Conservation (phyloP, 2,113 vertebrate species). For the Telmatochromis bifrenatus region DNA sequence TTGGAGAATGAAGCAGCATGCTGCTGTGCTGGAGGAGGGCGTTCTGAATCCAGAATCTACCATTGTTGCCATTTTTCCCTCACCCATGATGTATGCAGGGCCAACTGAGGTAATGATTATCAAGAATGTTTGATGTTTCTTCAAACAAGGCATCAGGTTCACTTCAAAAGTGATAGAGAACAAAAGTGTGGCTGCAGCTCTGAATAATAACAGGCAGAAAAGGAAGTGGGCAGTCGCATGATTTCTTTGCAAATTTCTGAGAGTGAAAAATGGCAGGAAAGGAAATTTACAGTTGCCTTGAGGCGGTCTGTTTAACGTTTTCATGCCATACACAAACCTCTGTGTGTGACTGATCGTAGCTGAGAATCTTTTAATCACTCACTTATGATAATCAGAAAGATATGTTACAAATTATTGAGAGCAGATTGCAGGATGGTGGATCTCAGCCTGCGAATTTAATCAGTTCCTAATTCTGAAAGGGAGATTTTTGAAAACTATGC, state of each 20-base stretch:
- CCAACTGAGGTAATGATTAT: conserved; percentile 86
- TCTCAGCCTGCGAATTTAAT: neutral
- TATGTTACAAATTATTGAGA: conserved; percentile 25
- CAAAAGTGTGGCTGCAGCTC: neutral
- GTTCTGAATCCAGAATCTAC: conserved; percentile 84
- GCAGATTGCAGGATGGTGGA: conserved; percentile 21
- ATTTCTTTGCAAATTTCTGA: neutral
- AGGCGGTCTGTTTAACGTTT: conserved; percentile 8
- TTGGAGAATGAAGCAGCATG: conserved; percentile 96
- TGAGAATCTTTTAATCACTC: conserved; percentile 36
- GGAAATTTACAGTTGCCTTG: neutral
- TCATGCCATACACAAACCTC: neutral
- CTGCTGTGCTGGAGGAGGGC: conserved; percentile 91
- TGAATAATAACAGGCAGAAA: neutral
- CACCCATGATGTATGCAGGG: conserved; percentile 99
- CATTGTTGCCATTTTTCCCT: conserved; percentile 95
- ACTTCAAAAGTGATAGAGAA: neutral
- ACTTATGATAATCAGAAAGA: conserved; percentile 27
- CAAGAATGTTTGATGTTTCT: neutral
- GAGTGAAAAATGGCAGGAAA: conserved; percentile 33
- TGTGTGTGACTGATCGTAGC: neutral
- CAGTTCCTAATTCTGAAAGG: neutral
- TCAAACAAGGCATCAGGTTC: neutral
- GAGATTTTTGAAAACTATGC: neutral
- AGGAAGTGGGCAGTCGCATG: neutral